Conservation (phyloP, 1,140 invertebrate species). For the Bemisia tabaci region DNA sequence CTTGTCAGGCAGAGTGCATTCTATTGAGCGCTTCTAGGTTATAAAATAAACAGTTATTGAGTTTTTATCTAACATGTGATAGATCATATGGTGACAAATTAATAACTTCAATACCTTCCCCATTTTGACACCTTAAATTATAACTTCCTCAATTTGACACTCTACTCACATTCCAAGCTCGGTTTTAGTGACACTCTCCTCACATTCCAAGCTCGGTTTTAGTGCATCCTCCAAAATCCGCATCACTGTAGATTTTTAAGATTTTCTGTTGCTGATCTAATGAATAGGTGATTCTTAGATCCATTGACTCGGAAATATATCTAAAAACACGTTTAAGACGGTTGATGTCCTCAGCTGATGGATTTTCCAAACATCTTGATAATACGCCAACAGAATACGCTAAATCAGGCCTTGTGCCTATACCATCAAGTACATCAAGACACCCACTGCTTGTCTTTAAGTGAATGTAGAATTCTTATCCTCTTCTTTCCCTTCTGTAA, state of each 20-base stretch:
- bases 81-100: too few species aligned
- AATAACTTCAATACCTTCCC: too few species aligned
- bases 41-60: too few species aligned
- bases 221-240: constrained; percentile 27
- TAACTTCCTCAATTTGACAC: too few species aligned
- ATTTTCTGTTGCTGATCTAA: constrained; percentile 10
- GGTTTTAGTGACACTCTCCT: too few species aligned
- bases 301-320: constrained; percentile 24
- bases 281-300: constrained; percentile 24
- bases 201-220: too few species aligned
- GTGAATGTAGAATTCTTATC: constrained; percentile 21
- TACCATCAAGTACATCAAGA: constrained; percentile 30
- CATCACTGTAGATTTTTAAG: constrained; percentile 19
- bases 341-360: constrained; percentile 23
- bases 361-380: constrained; percentile 26
- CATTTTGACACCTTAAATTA: too few species aligned
- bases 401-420: constrained; percentile 29
- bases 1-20: too few species aligned
- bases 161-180: too few species aligned
- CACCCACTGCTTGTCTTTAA: constrained; percentile 29
- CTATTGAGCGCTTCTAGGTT: too few species aligned
- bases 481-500: constrained; percentile 20
- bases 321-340: constrained; percentile 27
- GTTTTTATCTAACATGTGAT: too few species aligned
- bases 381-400: constrained; percentile 18